Base-by-base conservation (phyloP, 2,888 invertebrate genomes). In the Melitaea athalia region DNA sequence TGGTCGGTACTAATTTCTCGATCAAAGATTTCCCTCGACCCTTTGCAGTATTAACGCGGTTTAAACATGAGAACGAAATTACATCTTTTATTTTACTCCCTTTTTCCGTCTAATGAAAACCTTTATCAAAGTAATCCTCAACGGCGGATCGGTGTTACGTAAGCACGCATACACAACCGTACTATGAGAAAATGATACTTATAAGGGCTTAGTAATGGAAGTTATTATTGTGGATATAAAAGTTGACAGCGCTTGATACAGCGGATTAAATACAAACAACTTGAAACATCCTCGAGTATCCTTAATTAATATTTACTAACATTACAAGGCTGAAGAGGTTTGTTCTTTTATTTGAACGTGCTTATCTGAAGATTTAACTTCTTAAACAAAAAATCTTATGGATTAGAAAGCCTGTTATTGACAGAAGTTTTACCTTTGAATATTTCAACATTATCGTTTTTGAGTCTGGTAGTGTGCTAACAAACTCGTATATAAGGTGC, bases 1-100 rank as follows among this genome's bases (percentile, higher is more conserved):
- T 67, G 70, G 57, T 38, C 49, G 50, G 45, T 62, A 79, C 81
- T 85, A 87, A 87, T 87, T 85, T 81, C 79, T 81, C 77, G 77
- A 72, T 75, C 76, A 79, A 84, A 84, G 84, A 84, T 84, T 84
- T 84, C 74, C 72, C 74, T 74, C 79, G 82, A 79, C 83, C 84
- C 82, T 81, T 78, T 77, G 77, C 75, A 78, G 81, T 81, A 86
- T 86, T 86, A 85, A 78, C 84, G 81, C 82, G 81, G 81, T 79
- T 83, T 80, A 79, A 80, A 80, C 84, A 83, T 79, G 82, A 82
- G 81, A 82, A 81, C 79, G 78, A 81, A 84, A 86, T 87, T 84
- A 86, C 81, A 79, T 81, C 77, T 82, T 71, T 71, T 70, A 70
- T 85, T 82, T 82, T 81, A 78, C 72, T 77, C 80, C 79, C 78